Evolutionary conservation across 2,888 invertebrate genomes (phyloP).

Genomic region (Endotricha flammealis): DNA sequence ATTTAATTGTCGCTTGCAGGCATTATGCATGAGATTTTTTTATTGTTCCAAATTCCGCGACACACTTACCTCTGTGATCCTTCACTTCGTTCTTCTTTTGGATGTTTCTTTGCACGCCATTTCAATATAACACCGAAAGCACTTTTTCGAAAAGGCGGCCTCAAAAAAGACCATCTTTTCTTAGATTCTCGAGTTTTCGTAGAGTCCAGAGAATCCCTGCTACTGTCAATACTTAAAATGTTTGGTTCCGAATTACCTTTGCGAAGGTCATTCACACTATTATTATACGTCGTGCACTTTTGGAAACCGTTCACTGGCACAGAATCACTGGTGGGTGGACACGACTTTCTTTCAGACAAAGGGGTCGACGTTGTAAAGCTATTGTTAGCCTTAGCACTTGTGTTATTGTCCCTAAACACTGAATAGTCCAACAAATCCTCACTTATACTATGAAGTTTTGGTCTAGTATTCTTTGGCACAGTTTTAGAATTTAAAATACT

Average conservation of each 20-base stretch:
- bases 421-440: constrained; percentile 45
- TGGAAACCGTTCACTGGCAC: constrained; percentile 52
- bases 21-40: too few species aligned
- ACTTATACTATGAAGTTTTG: constrained; percentile 51
- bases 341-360: constrained; percentile 54
- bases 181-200: constrained; percentile 51
- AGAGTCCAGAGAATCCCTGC: constrained; percentile 36
- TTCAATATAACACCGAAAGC: constrained; percentile 63
- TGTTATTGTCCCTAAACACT: constrained; percentile 50
- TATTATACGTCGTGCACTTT: constrained; percentile 49
- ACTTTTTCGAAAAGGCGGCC: constrained; percentile 58
- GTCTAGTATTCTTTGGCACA: constrained; percentile 30
- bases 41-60: too few species aligned
- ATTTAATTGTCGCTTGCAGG: too few species aligned
- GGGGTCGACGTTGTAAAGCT: constrained; percentile 63
- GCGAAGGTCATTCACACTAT: constrained; percentile 48
- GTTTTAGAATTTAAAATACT: constrained; percentile 62
- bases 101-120: constrained; percentile 63
- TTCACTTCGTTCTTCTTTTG: constrained; percentile 26
- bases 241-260: constrained; percentile 64
- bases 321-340: constrained; percentile 46
- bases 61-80: constrained; percentile 49
- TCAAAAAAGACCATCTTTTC: constrained; percentile 59
- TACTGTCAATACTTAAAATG: constrained; percentile 47
- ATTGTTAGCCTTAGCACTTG: constrained; percentile 43